Conservation (phyloP, 1,140 invertebrate genomes). For the Zaprionus ghesquierei region DNA sequence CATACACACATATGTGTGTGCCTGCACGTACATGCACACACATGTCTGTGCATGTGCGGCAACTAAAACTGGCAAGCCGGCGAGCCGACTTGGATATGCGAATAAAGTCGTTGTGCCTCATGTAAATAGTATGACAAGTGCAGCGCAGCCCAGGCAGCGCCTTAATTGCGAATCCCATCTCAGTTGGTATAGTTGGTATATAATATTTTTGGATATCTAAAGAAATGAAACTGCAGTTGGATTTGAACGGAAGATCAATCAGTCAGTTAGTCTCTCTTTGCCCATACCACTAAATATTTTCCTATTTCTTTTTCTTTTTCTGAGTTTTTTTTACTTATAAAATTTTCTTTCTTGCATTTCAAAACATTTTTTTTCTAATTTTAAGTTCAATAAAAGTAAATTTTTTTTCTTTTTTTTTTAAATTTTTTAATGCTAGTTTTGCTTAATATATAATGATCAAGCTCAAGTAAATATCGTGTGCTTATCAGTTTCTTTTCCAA, state of each 20-base stretch:
- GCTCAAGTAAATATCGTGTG: too few relatives aligned
- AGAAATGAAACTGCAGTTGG: too few relatives aligned
- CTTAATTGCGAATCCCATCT: neutral
- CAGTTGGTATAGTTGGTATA: too few relatives aligned
- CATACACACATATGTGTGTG: neutral
- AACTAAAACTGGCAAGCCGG: neutral
- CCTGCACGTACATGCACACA: neutral
- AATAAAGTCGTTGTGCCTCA: slow-evolving; percentile 24
- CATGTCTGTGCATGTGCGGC: neutral
- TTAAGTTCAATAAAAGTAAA: neutral
- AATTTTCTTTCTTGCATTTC: neutral
- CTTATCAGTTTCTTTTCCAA: too few relatives aligned
- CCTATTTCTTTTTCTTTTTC: neutral
- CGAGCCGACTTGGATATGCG: neutral
- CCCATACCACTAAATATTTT: neutral
- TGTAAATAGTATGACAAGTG: neutral
- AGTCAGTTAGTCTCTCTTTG: neutral
- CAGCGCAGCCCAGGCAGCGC: neutral
- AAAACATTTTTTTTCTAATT: neutral
- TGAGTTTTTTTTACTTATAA: neutral
- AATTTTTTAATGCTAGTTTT: neutral
- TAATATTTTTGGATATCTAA: too few relatives aligned
- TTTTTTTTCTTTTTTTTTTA: neutral
- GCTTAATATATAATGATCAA: too few relatives aligned
- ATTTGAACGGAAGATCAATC: neutral